Conservation (phyloP, 53 echinoderm and acorn worm species). For the Hippasteria phrygiana region DNA sequence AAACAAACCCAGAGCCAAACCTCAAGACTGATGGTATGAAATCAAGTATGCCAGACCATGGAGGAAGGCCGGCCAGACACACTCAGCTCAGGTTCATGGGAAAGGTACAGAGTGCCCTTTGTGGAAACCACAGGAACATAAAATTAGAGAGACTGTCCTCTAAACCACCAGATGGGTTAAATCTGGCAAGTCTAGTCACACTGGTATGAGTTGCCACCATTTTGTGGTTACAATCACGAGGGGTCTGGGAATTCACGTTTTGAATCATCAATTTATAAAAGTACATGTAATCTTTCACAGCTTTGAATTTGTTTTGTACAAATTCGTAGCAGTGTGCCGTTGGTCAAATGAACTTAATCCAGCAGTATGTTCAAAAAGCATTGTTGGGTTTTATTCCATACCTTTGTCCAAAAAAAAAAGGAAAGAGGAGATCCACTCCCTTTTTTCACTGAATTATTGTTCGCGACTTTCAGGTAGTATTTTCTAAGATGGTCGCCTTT, state of each 20-base stretch:
- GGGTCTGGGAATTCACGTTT: background rate
- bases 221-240: background rate
- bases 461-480: no score
- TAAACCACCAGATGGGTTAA: conserved; percentile 8
- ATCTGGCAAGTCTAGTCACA: background rate
- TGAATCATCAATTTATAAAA: background rate
- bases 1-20: conserved; percentile 30
- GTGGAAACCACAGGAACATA: background rate
- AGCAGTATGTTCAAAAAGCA: no score
- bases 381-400: no score
- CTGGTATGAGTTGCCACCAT: background rate
- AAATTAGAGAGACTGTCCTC: background rate
- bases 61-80: no score
- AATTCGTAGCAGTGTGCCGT: no score
- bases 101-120: conserved; percentile 12
- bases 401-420: no score
- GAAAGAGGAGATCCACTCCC: no score
- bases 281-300: no score
- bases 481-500: no score
- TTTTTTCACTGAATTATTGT: no score
- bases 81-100: conserved; percentile 9
- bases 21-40: background rate
- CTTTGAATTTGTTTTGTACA: no score
- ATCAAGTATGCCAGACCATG: background rate
- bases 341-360: no score